These are phyloP conservation scores for Ploceus nigricollis DNA, from an alignment of 2,113 vertebrate genomes.

Conservation along the genomic window DNA sequence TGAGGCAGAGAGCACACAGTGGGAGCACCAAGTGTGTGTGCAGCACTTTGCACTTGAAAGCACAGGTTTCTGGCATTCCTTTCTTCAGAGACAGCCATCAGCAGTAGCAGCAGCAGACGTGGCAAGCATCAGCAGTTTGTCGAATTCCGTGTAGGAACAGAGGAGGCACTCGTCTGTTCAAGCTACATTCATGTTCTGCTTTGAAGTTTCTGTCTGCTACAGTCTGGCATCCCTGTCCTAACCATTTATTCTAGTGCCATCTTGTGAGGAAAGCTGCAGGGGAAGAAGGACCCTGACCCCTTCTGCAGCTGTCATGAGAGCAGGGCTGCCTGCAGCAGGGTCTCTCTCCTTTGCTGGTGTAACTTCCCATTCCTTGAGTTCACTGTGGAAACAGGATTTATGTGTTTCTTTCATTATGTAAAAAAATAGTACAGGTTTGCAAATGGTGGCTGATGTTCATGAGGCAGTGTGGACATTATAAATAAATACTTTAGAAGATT, in stretches of 20 bases:
- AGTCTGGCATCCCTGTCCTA: not conserved
- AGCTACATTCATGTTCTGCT: not conserved
- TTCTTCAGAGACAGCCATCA: not conserved
- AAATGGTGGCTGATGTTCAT: not conserved
- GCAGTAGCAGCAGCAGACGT: not conserved
- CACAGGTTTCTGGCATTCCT: not conserved
- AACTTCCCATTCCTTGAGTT: not conserved
- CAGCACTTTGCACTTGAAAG: not conserved
- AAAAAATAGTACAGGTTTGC: not conserved
- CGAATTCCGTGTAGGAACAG: not conserved
- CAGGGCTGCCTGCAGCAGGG: not conserved
- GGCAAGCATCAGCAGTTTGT: not conserved
- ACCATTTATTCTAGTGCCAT: not conserved
- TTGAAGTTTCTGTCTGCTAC: not conserved
- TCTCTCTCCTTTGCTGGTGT: accelerated
- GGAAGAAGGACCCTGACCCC: not conserved
- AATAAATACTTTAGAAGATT: not conserved
- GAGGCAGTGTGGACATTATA: not conserved
- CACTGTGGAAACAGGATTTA: not conserved
- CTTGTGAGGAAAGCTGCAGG: not conserved
- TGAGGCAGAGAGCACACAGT: not conserved
- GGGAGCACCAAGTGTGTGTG: not conserved
- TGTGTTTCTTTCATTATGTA: not conserved
- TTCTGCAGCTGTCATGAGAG: not conserved
- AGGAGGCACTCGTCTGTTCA: not conserved